Percentiles rank a stretch among this genome's conserved stretches.
These are phyloP conservation scores for Orcinus orca DNA, from an alignment of 2,113 vertebrate species.

Conservation along the genomic window DNA sequence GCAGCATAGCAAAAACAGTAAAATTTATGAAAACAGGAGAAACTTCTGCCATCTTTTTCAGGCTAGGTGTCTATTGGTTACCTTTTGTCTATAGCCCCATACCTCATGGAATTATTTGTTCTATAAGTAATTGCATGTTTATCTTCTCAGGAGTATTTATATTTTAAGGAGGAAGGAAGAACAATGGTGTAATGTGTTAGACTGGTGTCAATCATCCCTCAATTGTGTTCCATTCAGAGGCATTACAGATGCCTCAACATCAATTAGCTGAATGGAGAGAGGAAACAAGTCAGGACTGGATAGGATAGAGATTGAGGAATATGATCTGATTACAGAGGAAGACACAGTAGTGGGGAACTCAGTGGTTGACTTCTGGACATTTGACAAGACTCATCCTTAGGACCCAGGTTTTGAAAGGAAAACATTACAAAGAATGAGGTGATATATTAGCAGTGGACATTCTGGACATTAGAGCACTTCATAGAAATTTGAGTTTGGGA, in stretches of 20 bases:
- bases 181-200: no score
- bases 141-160: background rate
- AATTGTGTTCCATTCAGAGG: background rate
- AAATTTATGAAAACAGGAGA: conserved; percentile 6
- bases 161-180: background rate
- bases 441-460: background rate
- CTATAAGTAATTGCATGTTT: background rate
- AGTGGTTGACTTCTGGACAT: background rate
- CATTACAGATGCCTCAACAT: background rate
- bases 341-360: background rate
- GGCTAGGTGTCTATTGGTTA: background rate
- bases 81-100: background rate
- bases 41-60: background rate
- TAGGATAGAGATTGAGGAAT: background rate
- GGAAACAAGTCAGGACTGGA: background rate
- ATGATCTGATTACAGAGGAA: background rate
- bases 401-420: background rate
- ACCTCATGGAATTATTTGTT: background rate
- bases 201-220: background rate
- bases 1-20: conserved; percentile 31
- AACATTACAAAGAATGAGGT: background rate
- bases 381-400: background rate
- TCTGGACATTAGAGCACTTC: background rate
- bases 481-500: background rate
- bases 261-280: background rate